Conservation (phyloP, 1,140 invertebrate genomes). For the Bombus pyrosoma region DNA sequence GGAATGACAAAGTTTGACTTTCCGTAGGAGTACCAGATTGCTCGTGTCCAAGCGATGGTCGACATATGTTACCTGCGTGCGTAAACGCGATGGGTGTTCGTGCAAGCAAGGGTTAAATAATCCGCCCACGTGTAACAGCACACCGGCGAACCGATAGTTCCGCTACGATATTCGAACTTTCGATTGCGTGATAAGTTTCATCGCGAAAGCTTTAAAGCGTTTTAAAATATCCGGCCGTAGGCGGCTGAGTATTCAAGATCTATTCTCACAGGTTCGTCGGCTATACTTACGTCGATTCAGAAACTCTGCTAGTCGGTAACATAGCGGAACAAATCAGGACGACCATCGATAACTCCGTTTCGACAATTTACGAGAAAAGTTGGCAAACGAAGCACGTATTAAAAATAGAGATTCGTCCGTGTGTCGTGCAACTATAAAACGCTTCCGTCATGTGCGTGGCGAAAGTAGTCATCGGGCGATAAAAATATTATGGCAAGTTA, state of each 20-base stretch:
- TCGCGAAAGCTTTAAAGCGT: too few relatives aligned
- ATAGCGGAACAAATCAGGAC: too few relatives aligned
- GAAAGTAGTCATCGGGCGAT: constrained; percentile 43
- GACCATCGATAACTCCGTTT: too few relatives aligned
- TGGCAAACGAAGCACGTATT: too few relatives aligned
- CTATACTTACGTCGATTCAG: too few relatives aligned
- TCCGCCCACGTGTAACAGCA: constrained; percentile 70
- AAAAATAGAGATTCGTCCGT: not conserved
- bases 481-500: constrained; percentile 70
- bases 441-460: not conserved
- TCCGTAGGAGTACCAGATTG: not conserved
- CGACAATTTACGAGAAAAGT: too few relatives aligned
- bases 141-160: constrained; percentile 30
- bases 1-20: constrained; percentile 1
- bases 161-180: constrained; percentile 24
- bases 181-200: too few relatives aligned
- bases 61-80: constrained; percentile 68
- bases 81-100: constrained; percentile 43
- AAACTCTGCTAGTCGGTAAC: too few relatives aligned
- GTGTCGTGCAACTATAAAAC: not conserved
- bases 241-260: too few relatives aligned
- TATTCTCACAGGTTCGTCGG: too few relatives aligned
- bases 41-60: not conserved
- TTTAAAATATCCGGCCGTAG: too few relatives aligned
- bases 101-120: constrained; percentile 74